phyloP scores from a whole-genome alignment of 2,113 vertebrate genomes.

The Ciconia boyciana region DNA sequence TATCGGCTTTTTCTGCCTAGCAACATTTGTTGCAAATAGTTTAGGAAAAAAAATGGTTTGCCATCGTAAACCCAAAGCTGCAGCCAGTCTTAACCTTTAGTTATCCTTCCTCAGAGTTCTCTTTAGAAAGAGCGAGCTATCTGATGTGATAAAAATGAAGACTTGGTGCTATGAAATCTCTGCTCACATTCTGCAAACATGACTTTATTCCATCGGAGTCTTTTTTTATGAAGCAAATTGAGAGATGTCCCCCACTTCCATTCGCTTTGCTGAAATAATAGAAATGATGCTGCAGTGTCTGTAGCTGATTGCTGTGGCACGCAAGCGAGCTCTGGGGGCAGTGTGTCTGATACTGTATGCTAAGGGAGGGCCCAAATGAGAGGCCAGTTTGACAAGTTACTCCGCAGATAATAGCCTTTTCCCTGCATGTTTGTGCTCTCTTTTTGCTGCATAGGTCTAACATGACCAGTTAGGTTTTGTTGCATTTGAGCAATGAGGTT shows the following conservation, averaged over 20 bases:
- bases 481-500: background rate
- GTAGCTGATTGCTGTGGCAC: background rate
- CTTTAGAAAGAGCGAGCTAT: background rate
- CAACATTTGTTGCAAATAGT: constrained; percentile 29
- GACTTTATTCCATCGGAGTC: background rate
- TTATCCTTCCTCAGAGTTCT: constrained; percentile 28
- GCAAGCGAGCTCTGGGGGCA: background rate
- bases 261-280: background rate
- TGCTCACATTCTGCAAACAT: background rate
- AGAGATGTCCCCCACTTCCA: background rate
- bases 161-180: background rate
- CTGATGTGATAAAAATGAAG: constrained; percentile 21
- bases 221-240: background rate
- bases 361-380: background rate
- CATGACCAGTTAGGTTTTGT: fast-evolving
- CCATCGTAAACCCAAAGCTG: constrained; percentile 21
- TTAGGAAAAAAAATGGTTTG: background rate
- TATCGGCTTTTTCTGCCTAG: constrained; percentile 16
- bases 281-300: background rate
- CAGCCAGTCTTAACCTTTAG: constrained; percentile 24
- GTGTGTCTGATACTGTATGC: background rate
- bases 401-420: background rate
- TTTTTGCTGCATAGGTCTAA: background rate
- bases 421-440: background rate
- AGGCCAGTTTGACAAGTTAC: background rate